A percentile compares a stretch with the other conserved stretches of the same genome.
Evolutionary conservation across 2,113 vertebrate species (phyloP).

Genomic region (Oncorhynchus kisutch): DNA sequence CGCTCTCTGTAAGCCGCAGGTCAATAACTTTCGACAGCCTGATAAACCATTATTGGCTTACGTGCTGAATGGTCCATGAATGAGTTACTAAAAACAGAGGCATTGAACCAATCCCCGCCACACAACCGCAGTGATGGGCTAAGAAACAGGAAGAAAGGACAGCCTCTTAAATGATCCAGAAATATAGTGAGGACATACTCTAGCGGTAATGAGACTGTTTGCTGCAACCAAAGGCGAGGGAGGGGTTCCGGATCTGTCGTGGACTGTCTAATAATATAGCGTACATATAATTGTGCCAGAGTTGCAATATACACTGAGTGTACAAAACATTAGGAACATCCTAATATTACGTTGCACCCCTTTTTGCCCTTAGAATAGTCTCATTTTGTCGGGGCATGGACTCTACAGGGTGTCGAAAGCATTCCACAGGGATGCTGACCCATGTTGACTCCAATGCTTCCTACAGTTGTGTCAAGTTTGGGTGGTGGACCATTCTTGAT

Average conservation of each 20-base stretch:
- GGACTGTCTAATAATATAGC: not conserved
- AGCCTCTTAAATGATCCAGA: conserved; percentile 28
- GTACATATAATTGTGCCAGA: not conserved
- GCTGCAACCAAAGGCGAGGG: conserved; percentile 40
- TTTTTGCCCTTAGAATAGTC: too few species aligned
- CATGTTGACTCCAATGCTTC: too few species aligned
- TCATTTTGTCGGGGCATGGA: too few species aligned
- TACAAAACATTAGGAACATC: not conserved
- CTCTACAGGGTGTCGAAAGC: too few species aligned
- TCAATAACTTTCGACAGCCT: conserved; percentile 40
- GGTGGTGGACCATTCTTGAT: too few species aligned
- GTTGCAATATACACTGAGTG: not conserved
- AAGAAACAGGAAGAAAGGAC: conserved; percentile 55
- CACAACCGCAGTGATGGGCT: conserved; percentile 22
- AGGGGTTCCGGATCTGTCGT: conserved; percentile 1
- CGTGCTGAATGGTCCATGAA: conserved; percentile 32
- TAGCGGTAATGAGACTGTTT: conserved; percentile 33
- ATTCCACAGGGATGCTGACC: too few species aligned
- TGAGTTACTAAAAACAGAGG: conserved; percentile 49
- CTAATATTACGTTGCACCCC: too few species aligned
- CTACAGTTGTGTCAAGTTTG: too few species aligned
- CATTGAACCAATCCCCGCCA: conserved; percentile 32
- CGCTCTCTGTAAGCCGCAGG: conserved; percentile 22
- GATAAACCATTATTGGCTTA: conserved; percentile 57
- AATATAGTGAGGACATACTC: conserved; percentile 37